Conservation (phyloP, 2,888 invertebrate species). For the Synanthedon formicaeformis region DNA sequence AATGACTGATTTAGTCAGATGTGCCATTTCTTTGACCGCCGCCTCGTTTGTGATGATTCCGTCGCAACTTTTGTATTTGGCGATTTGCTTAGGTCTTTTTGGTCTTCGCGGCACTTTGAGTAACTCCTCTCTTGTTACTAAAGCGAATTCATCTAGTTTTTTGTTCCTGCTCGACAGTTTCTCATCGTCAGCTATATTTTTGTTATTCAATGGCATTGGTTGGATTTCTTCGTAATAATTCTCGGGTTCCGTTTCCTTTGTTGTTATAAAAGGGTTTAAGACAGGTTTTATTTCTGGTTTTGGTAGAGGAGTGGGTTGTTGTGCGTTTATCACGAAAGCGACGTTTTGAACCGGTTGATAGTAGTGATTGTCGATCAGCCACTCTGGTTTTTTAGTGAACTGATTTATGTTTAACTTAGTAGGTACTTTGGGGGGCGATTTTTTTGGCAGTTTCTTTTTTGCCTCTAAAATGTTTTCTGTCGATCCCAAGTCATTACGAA, state of each 20-base stretch:
- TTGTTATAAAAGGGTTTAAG: constrained; percentile 16
- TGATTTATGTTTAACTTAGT: constrained; percentile 27
- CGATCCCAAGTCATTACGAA: constrained; percentile 31
- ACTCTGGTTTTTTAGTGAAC: constrained; percentile 41
- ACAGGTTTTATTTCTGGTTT: constrained; percentile 13
- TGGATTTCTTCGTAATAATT: constrained; percentile 63
- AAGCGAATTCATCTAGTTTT: constrained; percentile 29
- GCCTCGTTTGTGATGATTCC: constrained; percentile 1
- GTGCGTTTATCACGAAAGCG: constrained; percentile 46
- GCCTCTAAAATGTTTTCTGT: constrained; percentile 26
- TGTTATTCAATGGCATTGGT: constrained; percentile 17
- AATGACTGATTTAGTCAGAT: constrained; percentile 48
- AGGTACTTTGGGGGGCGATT: constrained; percentile 16
- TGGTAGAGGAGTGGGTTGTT: constrained; percentile 15
- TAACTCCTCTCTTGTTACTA: constrained; percentile 44
- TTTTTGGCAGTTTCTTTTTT: constrained; percentile 21
- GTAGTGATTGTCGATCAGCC: constrained; percentile 50
- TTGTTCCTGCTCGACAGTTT: constrained; percentile 39
- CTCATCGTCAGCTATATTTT: constrained; percentile 55
- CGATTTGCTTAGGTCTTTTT: constrained; percentile 38
- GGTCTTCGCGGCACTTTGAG: constrained; percentile 52
- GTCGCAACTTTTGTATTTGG: constrained; percentile 7
- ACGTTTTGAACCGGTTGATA: constrained; percentile 53
- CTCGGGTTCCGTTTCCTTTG: constrained; percentile 35
- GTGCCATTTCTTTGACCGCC: constrained; percentile 28